A percentile compares a stretch with the other conserved stretches of the same genome.
These are phyloP conservation scores for Eucriotettix oculatus DNA, from an alignment of 2,888 invertebrate genomes.

Conservation along the genomic window DNA sequence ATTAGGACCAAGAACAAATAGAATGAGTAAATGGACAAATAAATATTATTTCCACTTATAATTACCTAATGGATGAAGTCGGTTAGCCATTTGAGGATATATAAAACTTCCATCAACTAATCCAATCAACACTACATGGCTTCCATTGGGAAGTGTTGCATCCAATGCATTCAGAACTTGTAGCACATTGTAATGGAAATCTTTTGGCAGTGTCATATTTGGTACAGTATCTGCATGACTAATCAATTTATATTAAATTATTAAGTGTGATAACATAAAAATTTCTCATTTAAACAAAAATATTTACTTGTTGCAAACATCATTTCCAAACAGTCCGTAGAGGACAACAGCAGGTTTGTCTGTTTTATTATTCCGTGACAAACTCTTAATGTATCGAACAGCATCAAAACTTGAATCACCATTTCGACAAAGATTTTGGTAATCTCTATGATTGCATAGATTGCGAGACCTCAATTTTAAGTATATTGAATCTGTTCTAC, in stretches of 20 bases:
- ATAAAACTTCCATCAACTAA: constrained; percentile 29
- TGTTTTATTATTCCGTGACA: constrained; percentile 21
- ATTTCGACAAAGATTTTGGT: constrained; percentile 31
- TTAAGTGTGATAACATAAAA: not conserved
- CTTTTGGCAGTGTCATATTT: constrained; percentile 27
- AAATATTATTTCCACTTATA: not conserved
- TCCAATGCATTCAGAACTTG: constrained; percentile 21
- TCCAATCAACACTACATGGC: constrained; percentile 28
- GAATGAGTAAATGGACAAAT: too few species aligned
- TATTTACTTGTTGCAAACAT: constrained; percentile 31
- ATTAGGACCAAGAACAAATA: too few species aligned
- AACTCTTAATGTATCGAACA: constrained; percentile 18
- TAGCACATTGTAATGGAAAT: constrained; percentile 18
- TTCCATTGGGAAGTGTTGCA: constrained; percentile 23
- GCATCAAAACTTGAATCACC: constrained; percentile 22
- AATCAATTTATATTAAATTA: constrained; percentile 6
- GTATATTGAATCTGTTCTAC: constrained; percentile 20
- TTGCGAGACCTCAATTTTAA: constrained; percentile 24
- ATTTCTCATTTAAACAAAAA: not conserved
- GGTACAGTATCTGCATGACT: constrained; percentile 26
- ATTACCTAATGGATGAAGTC: constrained; percentile 27
- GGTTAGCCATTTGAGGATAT: constrained; percentile 24
- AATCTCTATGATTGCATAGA: constrained; percentile 31
- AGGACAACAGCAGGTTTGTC: constrained; percentile 28
- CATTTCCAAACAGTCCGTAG: constrained; percentile 31